phyloP scores from a whole-genome alignment of 2,888 invertebrate genomes.

The Portevinia maculata region DNA sequence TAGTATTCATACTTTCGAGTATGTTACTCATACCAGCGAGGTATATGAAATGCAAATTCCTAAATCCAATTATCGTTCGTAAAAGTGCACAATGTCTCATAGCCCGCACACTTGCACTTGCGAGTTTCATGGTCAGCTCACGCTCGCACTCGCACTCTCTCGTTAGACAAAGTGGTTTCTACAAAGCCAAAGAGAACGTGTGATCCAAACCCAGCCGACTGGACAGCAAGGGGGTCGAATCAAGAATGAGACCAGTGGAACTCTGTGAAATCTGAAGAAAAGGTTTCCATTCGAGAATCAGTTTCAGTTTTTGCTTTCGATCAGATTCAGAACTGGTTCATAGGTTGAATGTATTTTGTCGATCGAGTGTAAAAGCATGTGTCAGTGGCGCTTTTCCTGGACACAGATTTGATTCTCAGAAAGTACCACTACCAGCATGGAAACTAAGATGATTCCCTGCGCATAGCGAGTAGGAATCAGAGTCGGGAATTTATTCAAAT shows the following conservation, averaged over 20 bases:
- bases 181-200: constrained; percentile 22
- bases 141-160: constrained; percentile 21
- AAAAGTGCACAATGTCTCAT: constrained; percentile 25
- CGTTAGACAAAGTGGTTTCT: neutral
- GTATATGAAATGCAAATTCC: constrained; percentile 43
- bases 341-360: constrained; percentile 8
- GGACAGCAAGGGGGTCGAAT: constrained; percentile 34
- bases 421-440: constrained; percentile 9
- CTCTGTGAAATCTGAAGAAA: constrained; percentile 7
- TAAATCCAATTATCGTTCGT: constrained; percentile 14
- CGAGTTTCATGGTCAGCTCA: constrained; percentile 58
- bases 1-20: constrained; percentile 3
- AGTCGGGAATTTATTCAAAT: neutral
- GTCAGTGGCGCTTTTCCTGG: constrained; percentile 51
- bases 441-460: constrained; percentile 27
- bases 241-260: constrained; percentile 40
- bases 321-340: constrained; percentile 59
- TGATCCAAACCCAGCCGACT: constrained; percentile 19
- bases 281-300: constrained; percentile 21
- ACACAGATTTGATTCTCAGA: constrained; percentile 31
- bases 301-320: constrained; percentile 55
- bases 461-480: neutral
- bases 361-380: constrained; percentile 37
- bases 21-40: constrained; percentile 64
- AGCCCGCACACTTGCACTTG: constrained; percentile 39